These are phyloP conservation scores for Glareola pratincola DNA, from an alignment of 2,113 vertebrate genomes.

Conservation along the genomic window DNA sequence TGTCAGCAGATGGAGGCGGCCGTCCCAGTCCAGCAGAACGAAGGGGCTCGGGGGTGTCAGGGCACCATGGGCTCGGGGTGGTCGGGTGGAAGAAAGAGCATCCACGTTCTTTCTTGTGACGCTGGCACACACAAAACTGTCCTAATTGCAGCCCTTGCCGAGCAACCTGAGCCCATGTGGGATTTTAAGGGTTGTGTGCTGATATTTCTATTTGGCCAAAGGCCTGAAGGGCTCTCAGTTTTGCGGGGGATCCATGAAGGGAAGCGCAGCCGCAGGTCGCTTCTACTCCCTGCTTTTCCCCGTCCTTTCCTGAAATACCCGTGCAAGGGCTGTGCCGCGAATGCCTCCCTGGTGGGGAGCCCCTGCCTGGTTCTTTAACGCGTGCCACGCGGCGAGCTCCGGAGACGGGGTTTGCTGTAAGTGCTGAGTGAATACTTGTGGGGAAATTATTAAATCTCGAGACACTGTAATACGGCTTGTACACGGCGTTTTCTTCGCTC, in stretches of 20 bases:
- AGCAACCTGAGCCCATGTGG: not conserved
- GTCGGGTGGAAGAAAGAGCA: not conserved
- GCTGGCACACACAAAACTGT: not conserved
- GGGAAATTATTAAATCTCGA: not conserved
- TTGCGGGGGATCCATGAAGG: not conserved
- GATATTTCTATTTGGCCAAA: not conserved
- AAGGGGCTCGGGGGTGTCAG: accelerated
- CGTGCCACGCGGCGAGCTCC: not conserved
- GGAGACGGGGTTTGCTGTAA: not conserved
- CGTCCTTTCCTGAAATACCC: too few relatives aligned
- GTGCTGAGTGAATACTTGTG: not conserved
- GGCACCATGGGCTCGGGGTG: accelerated
- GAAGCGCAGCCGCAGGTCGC: not conserved
- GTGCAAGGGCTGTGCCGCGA: not conserved
- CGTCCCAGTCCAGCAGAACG: too few relatives aligned
- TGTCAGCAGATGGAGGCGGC: not conserved
- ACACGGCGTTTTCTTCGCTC: not conserved
- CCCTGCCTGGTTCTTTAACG: not conserved
- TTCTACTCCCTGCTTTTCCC: not conserved
- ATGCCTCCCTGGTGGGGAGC: too few relatives aligned
- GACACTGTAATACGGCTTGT: not conserved
- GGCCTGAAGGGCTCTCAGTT: not conserved
- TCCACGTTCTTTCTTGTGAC: accelerated
- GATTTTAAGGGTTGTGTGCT: not conserved
- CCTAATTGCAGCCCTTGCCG: not conserved